A percentile compares a stretch with the other conserved stretches of the same genome.
phyloP scores from a whole-genome alignment of 2,888 invertebrate species.

The Malacosoma neustria region DNA sequence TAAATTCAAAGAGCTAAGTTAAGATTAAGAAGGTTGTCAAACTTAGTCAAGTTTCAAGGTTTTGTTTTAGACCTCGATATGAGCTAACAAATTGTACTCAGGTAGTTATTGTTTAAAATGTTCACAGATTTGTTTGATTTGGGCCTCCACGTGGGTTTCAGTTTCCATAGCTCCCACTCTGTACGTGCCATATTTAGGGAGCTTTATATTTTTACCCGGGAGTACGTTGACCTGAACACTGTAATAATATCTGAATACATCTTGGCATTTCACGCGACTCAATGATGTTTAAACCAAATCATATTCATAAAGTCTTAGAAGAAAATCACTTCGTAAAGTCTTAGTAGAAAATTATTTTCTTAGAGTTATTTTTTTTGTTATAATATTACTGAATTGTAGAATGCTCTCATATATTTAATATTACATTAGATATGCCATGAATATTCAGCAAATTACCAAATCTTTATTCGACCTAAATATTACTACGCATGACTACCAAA shows the following conservation, averaged over 20 bases:
- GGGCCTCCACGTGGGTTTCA: slow-evolving; percentile 8
- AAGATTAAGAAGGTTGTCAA: background rate
- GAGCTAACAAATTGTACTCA: background rate
- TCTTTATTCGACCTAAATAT: too few species aligned
- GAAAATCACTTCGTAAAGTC: too few species aligned
- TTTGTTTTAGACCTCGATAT: background rate
- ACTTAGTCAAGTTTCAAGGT: background rate
- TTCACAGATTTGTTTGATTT: background rate
- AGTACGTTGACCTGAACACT: slow-evolving; percentile 33
- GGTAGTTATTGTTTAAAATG: background rate
- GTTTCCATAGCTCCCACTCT: slow-evolving; percentile 15
- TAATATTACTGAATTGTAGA: too few species aligned
- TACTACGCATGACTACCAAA: too few species aligned
- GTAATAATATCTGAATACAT: slow-evolving; percentile 18
- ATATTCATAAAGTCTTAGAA: too few species aligned
- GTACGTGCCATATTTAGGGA: slow-evolving; percentile 30
- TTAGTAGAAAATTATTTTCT: too few species aligned
- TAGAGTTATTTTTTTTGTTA: too few species aligned
- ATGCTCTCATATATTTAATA: too few species aligned
- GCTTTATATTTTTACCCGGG: slow-evolving; percentile 44
- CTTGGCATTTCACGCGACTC: slow-evolving; percentile 1
- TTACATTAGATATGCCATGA: too few species aligned
- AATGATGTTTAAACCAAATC: too few species aligned
- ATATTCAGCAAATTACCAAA: too few species aligned
- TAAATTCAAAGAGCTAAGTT: background rate